Conservation (phyloP, 1,140 invertebrate genomes). For the Trichonephila inaurata region DNA sequence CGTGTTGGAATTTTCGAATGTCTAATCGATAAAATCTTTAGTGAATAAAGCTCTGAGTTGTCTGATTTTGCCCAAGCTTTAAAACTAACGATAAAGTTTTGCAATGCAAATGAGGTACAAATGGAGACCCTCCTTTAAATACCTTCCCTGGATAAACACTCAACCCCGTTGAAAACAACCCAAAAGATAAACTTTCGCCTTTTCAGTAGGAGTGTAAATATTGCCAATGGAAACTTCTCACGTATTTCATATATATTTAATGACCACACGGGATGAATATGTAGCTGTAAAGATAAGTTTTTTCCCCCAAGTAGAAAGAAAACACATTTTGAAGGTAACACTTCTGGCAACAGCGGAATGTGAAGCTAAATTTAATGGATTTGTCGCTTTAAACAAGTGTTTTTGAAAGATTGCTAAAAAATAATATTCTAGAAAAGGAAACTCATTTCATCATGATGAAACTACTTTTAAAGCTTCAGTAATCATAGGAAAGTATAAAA, state of each 20-base stretch:
- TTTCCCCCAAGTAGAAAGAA: not conserved
- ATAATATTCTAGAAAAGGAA: not conserved
- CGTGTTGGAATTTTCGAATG: slow-evolving; percentile 24
- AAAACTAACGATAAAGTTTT: slow-evolving; percentile 28
- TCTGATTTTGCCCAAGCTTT: not conserved
- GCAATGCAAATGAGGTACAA: slow-evolving; percentile 22
- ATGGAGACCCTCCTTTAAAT: slow-evolving; percentile 5
- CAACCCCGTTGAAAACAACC: not conserved
- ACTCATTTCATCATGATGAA: not conserved
- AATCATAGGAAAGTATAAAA: too few relatives aligned
- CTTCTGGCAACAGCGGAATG: not conserved
- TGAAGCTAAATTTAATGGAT: not conserved
- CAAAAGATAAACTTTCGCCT: not conserved
- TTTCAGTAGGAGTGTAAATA: slow-evolving; percentile 22
- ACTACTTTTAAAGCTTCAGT: too few relatives aligned
- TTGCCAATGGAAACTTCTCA: slow-evolving; percentile 43
- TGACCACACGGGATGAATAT: slow-evolving; percentile 2
- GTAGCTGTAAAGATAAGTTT: slow-evolving; percentile 5
- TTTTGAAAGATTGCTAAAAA: not conserved
- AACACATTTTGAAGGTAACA: not conserved
- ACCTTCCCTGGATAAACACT: not conserved
- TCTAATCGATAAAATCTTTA: slow-evolving; percentile 45
- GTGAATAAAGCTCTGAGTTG: not conserved
- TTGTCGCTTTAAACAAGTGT: not conserved
- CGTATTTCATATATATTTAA: slow-evolving; percentile 62